Percentiles rank a stretch among this genome's conserved stretches.
These are phyloP conservation scores for Spisula subtruncata DNA, from an alignment of 2,888 invertebrate genomes.

Conservation along the genomic window DNA sequence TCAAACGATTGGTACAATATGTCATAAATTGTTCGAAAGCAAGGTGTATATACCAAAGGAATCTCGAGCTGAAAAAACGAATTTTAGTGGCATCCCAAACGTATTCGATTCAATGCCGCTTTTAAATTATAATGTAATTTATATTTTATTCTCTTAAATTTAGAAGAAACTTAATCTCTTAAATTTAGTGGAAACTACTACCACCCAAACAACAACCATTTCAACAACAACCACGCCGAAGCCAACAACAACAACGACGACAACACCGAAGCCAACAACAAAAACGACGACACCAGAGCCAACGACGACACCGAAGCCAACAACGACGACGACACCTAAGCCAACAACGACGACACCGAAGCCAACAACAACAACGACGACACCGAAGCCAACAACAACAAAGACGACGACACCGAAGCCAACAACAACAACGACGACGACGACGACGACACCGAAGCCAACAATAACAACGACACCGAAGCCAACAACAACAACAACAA, in stretches of 20 bases:
- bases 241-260: background rate
- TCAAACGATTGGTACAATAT: no score
- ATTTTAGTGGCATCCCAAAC: no score
- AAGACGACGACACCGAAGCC: background rate
- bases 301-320: background rate
- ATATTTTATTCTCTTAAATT: background rate
- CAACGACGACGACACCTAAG: background rate
- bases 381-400: background rate
- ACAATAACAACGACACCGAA: background rate
- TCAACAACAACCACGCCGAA: background rate
- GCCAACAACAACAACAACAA: background rate
- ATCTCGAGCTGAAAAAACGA: no score
- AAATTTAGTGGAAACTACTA: background rate
- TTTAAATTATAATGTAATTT: no score
- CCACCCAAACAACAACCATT: background rate
- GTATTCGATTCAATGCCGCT: no score
- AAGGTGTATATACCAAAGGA: no score
- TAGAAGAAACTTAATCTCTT: background rate
- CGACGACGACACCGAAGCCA: background rate
- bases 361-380: background rate
- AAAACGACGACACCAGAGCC: background rate
- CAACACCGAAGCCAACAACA: slow-evolving; percentile 4
- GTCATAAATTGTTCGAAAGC: no score
- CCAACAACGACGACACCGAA: background rate
- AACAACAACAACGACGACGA: slow-evolving; percentile 5